A percentile compares a stretch with the other conserved stretches of the same genome.
Conservation (phyloP, 2,888 invertebrate species). For the Mycalesis mineus region DNA sequence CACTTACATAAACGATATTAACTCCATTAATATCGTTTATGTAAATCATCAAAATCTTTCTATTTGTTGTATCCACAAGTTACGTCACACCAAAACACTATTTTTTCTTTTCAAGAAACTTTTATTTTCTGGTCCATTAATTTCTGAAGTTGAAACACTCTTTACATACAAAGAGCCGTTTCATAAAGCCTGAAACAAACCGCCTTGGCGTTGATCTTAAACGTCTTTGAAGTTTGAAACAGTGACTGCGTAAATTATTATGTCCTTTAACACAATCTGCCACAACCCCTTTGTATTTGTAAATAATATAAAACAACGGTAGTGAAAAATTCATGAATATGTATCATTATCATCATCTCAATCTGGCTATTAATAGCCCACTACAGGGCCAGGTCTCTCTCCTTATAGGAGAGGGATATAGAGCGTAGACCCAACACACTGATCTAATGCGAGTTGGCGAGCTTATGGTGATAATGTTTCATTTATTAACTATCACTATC, state of each 20-base stretch:
- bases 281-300: background rate
- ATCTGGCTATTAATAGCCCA: too few relatives aligned
- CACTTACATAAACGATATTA: too few relatives aligned
- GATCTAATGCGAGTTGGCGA: too few relatives aligned
- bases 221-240: slow-evolving; percentile 2
- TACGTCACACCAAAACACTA: background rate
- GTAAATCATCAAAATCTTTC: too few relatives aligned
- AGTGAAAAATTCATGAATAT: too few relatives aligned
- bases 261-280: background rate
- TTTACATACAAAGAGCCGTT: background rate
- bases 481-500: too few relatives aligned
- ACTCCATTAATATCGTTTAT: too few relatives aligned
- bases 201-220: background rate
- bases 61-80: background rate
- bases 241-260: background rate
- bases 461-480: too few relatives aligned
- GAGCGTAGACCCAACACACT: too few relatives aligned
- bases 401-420: too few relatives aligned
- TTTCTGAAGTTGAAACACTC: background rate
- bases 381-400: too few relatives aligned
- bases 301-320: background rate
- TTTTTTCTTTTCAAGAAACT: background rate
- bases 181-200: background rate
- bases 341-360: too few relatives aligned
- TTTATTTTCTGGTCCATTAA: background rate